A percentile compares a stretch with the other conserved stretches of the same genome.
phyloP scores from a whole-genome alignment of 2,797 vertebrate genomes.

The Epinephelus coioides region DNA sequence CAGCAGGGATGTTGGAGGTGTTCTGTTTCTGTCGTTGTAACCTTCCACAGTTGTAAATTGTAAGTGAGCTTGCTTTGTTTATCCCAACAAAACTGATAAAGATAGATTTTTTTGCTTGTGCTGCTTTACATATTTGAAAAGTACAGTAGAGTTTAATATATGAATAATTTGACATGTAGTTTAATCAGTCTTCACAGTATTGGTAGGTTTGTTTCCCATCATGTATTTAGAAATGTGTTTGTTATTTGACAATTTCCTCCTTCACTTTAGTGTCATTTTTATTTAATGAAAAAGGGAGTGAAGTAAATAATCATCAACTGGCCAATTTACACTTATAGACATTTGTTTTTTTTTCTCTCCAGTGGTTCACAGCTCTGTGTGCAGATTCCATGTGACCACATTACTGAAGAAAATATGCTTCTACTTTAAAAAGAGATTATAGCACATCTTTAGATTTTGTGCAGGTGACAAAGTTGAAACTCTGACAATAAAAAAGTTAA shows the following conservation, averaged over 20 bases:
- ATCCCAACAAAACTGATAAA: neutral
- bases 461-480: neutral
- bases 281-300: neutral
- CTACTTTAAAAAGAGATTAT: no score
- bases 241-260: neutral
- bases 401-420: neutral
- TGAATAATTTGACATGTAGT: no score
- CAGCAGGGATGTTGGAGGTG: neutral
- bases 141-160: no score
- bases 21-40: neutral
- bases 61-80: neutral
- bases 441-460: neutral
- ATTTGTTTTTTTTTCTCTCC: neutral
- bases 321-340: neutral
- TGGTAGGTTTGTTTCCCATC: no score
- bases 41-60: neutral
- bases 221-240: neutral
- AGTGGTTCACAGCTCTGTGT: neutral
- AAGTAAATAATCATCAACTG: neutral
- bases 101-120: no score
- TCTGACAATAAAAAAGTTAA: neutral
- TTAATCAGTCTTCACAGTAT: no score
- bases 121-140: no score
- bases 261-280: neutral
- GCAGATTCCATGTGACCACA: no score